Evolutionary conservation across 2,888 invertebrate species (phyloP), one percentile per base, ranked within the genome.

Genomic region (Terebella lapidaria): DNA sequence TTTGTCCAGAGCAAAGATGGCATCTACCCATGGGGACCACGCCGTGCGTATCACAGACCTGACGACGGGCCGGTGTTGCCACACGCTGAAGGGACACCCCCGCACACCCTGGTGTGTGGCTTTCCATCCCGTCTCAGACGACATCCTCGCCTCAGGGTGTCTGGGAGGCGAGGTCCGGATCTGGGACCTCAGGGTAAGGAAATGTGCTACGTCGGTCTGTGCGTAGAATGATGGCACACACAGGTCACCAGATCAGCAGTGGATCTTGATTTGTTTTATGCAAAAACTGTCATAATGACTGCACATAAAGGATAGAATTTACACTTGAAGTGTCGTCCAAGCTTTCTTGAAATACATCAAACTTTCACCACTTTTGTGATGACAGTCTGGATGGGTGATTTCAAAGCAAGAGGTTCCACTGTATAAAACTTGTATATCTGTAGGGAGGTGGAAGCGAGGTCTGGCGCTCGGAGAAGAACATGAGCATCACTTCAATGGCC

Each of bases 71-170:
- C 88, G 88, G 75, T 88, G 90, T 74, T 86, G 90, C 26, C 86
- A 87, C 70, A 89, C 88, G 45, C 79, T 92, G 57, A 85, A 86
- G 42, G 92, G 92, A 0, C 92, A 93, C 81, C 91, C 91, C 1
- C 84, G 92, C 35, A 92, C 92, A 18, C 92, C 92, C 1, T 93
- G 93, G 93, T 91, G 91, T 74, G 87, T 92, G 56, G 90, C 90
- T 47, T 93, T 92, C 79, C 92, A 92, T 82, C 92, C 92, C 0
- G 87, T 88, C 4, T 89, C 87, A 60, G 88, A 89, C 74, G 88
- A 91, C 73, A 87, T 93, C 55, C 84, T 93, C 52, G 92, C 91
- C 27, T 90, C 91, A 1, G 92, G 92, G 0, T 93, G 92, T 77
- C 85, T 93, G 1, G 91, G 89, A 4, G 93, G 93, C 5, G 90